Conservation (phyloP, 2,888 invertebrate species). For the Epiblema foenella region DNA sequence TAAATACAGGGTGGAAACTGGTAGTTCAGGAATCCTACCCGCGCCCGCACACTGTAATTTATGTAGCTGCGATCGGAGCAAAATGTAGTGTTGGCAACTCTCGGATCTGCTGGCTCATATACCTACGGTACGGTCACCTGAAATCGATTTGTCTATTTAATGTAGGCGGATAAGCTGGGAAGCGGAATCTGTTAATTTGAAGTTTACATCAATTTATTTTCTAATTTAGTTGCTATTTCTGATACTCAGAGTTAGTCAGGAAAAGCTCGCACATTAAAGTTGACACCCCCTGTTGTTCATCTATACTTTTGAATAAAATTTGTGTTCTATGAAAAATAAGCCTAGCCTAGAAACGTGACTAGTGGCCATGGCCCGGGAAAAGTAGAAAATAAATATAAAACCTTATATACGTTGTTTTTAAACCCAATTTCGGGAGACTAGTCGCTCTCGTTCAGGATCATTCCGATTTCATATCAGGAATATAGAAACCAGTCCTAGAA, state of each 20-base stretch:
- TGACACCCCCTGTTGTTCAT: neutral
- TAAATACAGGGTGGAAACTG: slow-evolving; percentile 27
- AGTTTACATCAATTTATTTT: neutral
- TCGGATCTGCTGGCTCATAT: slow-evolving; percentile 5
- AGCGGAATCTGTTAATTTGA: neutral
- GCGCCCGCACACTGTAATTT: slow-evolving; percentile 23
- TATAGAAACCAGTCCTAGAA: too few relatives aligned
- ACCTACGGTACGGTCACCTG: neutral
- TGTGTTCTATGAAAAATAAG: too few relatives aligned
- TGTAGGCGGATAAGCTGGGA: neutral
- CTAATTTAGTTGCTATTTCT: neutral
- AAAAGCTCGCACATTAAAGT: neutral
- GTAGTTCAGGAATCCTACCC: slow-evolving; percentile 20
- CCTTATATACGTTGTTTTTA: too few relatives aligned
- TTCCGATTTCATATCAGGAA: too few relatives aligned
- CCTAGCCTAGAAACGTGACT: too few relatives aligned
- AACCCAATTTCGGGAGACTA: too few relatives aligned
- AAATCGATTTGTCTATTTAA: neutral
- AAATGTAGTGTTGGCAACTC: slow-evolving; percentile 22
- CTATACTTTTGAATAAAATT: neutral
- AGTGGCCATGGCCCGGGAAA: too few relatives aligned
- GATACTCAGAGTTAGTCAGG: neutral
- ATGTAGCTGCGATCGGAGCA: slow-evolving; percentile 31
- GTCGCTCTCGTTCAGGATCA: too few relatives aligned
- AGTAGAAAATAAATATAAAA: too few relatives aligned